Evolutionary conservation across 1,140 invertebrate genomes (phyloP).

Genomic region (Gryon sp.): DNA sequence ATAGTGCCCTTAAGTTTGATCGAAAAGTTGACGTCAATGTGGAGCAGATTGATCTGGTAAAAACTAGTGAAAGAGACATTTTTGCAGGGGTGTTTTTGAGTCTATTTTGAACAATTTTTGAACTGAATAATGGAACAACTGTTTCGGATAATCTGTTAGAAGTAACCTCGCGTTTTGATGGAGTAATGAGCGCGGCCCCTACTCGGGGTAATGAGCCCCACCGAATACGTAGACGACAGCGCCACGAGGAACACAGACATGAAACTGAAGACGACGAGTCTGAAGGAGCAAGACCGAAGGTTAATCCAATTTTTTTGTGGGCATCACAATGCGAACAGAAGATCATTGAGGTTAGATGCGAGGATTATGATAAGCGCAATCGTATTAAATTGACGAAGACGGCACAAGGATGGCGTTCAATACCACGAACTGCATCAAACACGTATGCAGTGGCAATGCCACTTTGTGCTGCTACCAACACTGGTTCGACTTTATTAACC

Average conservation of each 20-base stretch:
- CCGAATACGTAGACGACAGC: slow-evolving; percentile 71
- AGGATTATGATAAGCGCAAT: slow-evolving; percentile 91
- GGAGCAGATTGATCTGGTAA: slow-evolving; percentile 24
- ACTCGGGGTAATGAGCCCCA: slow-evolving; percentile 77
- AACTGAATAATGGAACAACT: background rate
- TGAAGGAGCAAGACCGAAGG: slow-evolving; percentile 80
- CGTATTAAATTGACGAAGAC: slow-evolving; percentile 89
- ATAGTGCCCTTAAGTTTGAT: slow-evolving; percentile 3
- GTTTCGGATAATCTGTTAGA: slow-evolving; percentile 46
- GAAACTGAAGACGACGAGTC: slow-evolving; percentile 44
- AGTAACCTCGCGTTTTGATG: slow-evolving; percentile 74
- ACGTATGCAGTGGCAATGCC: slow-evolving; percentile 74
- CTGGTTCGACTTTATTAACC: slow-evolving; percentile 41
- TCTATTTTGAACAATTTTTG: background rate
- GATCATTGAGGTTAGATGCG: slow-evolving; percentile 90
- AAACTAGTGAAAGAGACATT: background rate
- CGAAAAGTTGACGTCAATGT: slow-evolving; percentile 7
- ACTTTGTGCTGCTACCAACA: slow-evolving; percentile 41
- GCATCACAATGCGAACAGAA: slow-evolving; percentile 87
- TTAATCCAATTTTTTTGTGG: slow-evolving; percentile 90
- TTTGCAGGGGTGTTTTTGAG: background rate
- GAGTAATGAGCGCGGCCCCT: slow-evolving; percentile 79
- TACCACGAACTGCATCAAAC: slow-evolving; percentile 86
- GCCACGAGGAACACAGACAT: slow-evolving; percentile 29
- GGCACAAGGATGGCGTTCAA: slow-evolving; percentile 88